Evolutionary conservation across 2,797 vertebrate species (phyloP).

Genomic region (Sebastes miniatus): DNA sequence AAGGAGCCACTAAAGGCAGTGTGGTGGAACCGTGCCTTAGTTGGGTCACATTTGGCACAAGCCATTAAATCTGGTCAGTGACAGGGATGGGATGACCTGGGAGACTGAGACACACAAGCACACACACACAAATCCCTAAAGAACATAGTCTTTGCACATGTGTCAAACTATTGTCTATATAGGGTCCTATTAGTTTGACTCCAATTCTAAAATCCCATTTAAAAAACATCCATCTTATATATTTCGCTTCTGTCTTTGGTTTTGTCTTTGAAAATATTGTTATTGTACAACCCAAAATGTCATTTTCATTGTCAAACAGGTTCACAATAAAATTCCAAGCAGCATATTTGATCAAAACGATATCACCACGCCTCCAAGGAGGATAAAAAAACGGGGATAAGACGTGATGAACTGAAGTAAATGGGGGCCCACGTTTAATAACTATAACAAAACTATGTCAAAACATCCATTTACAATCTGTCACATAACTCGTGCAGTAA

Average conservation of each 20-base stretch:
- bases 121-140: background rate
- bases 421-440: no score
- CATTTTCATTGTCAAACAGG: background rate
- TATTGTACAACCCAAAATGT: background rate
- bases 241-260: background rate
- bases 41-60: constrained; percentile 76
- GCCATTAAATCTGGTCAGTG: constrained; percentile 78
- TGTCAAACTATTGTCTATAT: background rate
- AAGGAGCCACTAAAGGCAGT: constrained; percentile 67
- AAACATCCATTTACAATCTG: background rate
- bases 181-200: background rate
- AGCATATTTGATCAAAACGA: background rate
- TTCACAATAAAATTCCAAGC: background rate
- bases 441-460: background rate
- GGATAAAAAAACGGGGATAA: no score
- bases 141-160: background rate
- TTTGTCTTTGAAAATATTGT: background rate
- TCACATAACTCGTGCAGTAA: background rate
- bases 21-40: constrained; percentile 71
- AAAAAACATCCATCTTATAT: background rate
- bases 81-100: constrained; percentile 33
- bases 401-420: no score
- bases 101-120: background rate
- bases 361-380: no score
- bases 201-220: background rate